Conservation (phyloP, 2,113 vertebrate species). For the Coracopsis vasa region DNA sequence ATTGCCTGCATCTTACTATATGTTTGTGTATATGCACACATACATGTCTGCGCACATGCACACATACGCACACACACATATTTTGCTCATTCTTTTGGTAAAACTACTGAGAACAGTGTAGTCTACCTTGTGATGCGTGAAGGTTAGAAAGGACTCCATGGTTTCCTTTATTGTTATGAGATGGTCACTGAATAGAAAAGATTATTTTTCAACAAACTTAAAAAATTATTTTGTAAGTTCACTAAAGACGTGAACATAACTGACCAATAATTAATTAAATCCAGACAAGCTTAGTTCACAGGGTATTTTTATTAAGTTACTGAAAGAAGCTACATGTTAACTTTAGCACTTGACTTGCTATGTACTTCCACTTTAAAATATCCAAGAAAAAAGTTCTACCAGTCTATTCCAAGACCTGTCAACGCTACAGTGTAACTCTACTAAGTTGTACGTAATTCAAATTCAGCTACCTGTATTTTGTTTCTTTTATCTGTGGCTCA, state of each 20-base stretch:
- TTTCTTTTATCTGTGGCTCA: not conserved
- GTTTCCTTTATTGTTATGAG: not conserved
- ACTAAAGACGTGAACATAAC: not conserved
- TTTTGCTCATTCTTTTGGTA: not conserved
- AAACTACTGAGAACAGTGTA: not conserved
- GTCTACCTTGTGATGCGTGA: not conserved
- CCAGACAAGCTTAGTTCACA: not conserved
- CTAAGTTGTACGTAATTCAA: not conserved
- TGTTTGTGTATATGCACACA: not conserved
- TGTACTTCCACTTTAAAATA: not conserved
- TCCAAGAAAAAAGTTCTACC: not conserved
- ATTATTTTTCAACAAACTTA: not conserved
- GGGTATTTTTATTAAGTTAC: not conserved
- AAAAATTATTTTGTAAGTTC: not conserved
- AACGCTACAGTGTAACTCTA: not conserved
- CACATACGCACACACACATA: not conserved
- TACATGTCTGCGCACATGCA: accelerated
- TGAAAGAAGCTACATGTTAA: not conserved
- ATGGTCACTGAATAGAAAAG: not conserved
- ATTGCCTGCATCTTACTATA: not conserved
- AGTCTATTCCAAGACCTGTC: not conserved
- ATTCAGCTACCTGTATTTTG: not conserved
- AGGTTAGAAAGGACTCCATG: accelerated
- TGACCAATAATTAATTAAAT: not conserved
- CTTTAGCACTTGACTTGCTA: not conserved